These are phyloP conservation scores for Solea solea DNA, from an alignment of 2,113 vertebrate species.

Conservation along the genomic window DNA sequence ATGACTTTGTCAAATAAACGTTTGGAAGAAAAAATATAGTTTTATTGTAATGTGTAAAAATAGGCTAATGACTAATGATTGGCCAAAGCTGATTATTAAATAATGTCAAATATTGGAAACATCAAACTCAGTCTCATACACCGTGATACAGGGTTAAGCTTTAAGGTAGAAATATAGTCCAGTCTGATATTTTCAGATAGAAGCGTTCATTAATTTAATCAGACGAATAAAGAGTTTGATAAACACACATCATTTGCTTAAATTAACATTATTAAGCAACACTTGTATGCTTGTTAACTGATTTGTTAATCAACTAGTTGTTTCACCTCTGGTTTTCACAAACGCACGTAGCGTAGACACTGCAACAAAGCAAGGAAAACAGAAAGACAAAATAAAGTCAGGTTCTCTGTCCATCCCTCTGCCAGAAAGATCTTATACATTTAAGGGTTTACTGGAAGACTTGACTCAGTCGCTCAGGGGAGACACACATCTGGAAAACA, in stretches of 20 bases:
- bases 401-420: background rate
- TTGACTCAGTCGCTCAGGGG: conserved; percentile 25
- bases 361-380: background rate
- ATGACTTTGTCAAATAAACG: no score
- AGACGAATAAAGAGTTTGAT: background rate
- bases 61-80: no score
- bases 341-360: no score
- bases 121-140: no score
- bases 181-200: no score
- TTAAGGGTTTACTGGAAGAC: conserved; percentile 41
- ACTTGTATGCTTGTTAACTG: background rate
- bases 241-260: background rate
- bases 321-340: background rate
- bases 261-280: background rate
- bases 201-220: no score
- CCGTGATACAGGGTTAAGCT: no score
- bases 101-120: no score
- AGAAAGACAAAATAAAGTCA: background rate
- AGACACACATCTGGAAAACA: conserved; percentile 68
- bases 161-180: no score
- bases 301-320: background rate
- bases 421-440: background rate
- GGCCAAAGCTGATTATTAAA: no score
- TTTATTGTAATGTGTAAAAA: no score
- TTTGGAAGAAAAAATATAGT: no score